Evolutionary conservation across 2,113 vertebrate species (phyloP), one percentile per base, ranked within the genome.

Genomic region (Catharus bicknelli): DNA sequence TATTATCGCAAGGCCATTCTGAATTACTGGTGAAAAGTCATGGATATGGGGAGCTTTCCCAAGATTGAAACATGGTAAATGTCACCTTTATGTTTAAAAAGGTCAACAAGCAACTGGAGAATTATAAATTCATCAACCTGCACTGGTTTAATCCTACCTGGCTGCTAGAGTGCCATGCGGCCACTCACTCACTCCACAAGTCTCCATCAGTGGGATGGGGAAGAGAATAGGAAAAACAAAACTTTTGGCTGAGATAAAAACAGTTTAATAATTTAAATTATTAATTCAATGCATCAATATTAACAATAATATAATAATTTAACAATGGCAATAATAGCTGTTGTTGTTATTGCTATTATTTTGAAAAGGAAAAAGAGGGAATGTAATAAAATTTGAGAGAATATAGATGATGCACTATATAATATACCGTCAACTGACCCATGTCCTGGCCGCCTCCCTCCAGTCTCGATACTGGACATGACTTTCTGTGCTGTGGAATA

Each of bases 401-500:
- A 77, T 38, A 77, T 4, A 45, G 22, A 18, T n/a, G 9, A 47
- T 38, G 9, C 6, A 32, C 29, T 23, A 13, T 47, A 54, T 23
- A 34, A 55, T 34, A 54, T 8, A 34, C 11, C 12, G 70, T 34
- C 29, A 29, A 48, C 0, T 34, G 48, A 47, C 12, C 11, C 16
- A 25, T 30, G 23, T 40, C 19, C 13, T 78, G 48, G 19, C 16
- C 13, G n/a, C 19, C 7, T 70, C 16, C 4, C 9, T 22, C 23
- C 55, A 29, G 15, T 47, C 18, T 45, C 18, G 13, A 10, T 16
- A 34, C 19, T 29, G 19, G 18, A 47, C 0, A 0, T 30, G 20
- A 48, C 16, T 11, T 62, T 54, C 40, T 40, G 13, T 45, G 12
- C 10, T 62, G 48, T n/a, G 8, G 23, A 70, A 48, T 47, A 62